A percentile compares a stretch with the other conserved stretches of the same genome.
Evolutionary conservation across 92 coral and sea anemone genomes (phyloP).

Genomic region (Galaxea fascicularis): DNA sequence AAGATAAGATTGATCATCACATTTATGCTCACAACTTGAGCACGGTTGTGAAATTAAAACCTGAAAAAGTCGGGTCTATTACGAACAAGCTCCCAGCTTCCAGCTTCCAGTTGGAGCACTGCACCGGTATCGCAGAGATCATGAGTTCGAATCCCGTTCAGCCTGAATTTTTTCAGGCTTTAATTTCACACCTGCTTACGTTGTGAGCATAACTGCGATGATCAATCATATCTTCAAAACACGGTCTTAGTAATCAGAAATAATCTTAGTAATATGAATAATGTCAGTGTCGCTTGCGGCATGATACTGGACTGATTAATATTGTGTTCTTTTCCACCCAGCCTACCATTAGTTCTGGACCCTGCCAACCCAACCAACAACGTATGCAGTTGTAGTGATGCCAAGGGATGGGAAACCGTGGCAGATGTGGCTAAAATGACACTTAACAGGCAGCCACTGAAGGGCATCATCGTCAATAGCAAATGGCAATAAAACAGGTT

Average conservation of each 20-base stretch:
- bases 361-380: slow-evolving; percentile 71
- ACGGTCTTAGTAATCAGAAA: slow-evolving; percentile 13
- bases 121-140: no score
- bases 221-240: neutral
- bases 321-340: slow-evolving; percentile 27
- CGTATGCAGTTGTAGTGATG: slow-evolving; percentile 55
- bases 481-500: slow-evolving; percentile 19
- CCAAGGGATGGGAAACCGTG: slow-evolving; percentile 43
- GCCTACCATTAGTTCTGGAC: slow-evolving; percentile 62
- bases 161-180: no score
- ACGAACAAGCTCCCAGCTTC: no score
- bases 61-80: no score
- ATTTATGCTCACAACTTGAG: no score
- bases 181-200: no score
- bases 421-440: slow-evolving; percentile 48
- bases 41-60: no score
- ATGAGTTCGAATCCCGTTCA: no score
- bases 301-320: slow-evolving; percentile 5
- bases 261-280: no score
- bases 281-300: slow-evolving; percentile 9
- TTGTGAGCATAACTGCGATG: no score
- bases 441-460: slow-evolving; percentile 15
- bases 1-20: no score
- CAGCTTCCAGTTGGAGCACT: no score
- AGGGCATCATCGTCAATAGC: neutral